These are phyloP conservation scores for Anagyrus pseudococci DNA, from an alignment of 2,888 invertebrate species.

Conservation along the genomic window DNA sequence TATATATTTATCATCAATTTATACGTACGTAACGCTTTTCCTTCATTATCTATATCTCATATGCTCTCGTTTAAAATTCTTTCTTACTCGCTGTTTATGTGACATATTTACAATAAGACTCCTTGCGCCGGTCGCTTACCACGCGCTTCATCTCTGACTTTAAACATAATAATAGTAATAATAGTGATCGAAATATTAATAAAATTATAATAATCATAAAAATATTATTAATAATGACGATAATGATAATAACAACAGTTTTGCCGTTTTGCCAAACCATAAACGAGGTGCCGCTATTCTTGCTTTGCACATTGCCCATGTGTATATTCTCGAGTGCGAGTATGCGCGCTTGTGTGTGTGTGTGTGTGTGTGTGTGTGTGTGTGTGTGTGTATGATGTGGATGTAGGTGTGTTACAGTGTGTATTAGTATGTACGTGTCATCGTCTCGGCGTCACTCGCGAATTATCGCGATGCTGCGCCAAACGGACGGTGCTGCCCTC, in stretches of 20 bases:
- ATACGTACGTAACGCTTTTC: not conserved
- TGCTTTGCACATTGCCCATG: slow-evolving; percentile 55
- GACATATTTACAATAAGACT: slow-evolving; percentile 37
- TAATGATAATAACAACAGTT: slow-evolving; percentile 39
- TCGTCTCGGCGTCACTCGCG: too few relatives aligned
- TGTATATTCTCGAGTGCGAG: slow-evolving; percentile 2
- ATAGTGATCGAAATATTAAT: slow-evolving; percentile 27
- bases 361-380: not conserved
- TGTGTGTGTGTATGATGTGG: not conserved
- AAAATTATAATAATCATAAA: slow-evolving; percentile 30
- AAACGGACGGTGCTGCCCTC: too few relatives aligned
- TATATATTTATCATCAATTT: not conserved
- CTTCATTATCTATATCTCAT: not conserved
- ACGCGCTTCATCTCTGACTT: slow-evolving; percentile 21
- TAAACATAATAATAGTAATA: slow-evolving; percentile 32
- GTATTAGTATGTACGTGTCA: too few relatives aligned
- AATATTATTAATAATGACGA: slow-evolving; percentile 29
- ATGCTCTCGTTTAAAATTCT: too few relatives aligned
- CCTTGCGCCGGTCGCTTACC: slow-evolving; percentile 13
- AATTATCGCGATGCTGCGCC: too few relatives aligned
- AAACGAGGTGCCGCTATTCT: slow-evolving; percentile 40
- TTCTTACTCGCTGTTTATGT: slow-evolving; percentile 18
- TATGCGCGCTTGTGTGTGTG: slow-evolving; percentile 4
- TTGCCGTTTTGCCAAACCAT: slow-evolving; percentile 24
- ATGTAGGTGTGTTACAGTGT: too few relatives aligned